phyloP scores from a whole-genome alignment of 1,140 invertebrate species.

The Neodiprion virginianus region DNA sequence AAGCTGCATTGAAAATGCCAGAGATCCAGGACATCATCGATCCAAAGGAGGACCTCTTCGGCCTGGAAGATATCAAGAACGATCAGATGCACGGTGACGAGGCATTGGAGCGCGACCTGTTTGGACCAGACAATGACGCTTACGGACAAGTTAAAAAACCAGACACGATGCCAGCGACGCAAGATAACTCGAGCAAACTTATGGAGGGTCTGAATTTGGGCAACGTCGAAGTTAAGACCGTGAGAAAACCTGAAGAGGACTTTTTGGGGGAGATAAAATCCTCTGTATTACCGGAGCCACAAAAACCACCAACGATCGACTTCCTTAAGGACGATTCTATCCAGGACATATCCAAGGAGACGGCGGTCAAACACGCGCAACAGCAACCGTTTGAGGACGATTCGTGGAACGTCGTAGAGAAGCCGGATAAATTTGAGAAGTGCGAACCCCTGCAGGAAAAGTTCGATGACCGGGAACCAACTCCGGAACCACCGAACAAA shows the following conservation, averaged over 20 bases:
- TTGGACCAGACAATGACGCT: neutral
- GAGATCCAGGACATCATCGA: neutral
- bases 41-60: neutral
- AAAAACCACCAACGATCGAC: slow-evolving; percentile 36
- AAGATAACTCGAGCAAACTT: slow-evolving; percentile 32
- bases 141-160: neutral
- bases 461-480: slow-evolving; percentile 35
- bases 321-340: slow-evolving; percentile 29
- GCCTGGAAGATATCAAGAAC: no score
- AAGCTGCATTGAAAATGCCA: neutral
- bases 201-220: neutral
- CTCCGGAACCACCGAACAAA: slow-evolving; percentile 46
- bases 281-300: slow-evolving; percentile 36
- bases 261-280: slow-evolving; percentile 31
- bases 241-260: slow-evolving; percentile 2
- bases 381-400: slow-evolving; percentile 29
- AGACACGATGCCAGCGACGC: slow-evolving; percentile 15
- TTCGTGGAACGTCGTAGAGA: slow-evolving; percentile 41
- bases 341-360: slow-evolving; percentile 14
- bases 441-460: slow-evolving; percentile 54
- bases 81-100: no score
- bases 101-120: neutral
- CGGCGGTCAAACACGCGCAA: slow-evolving; percentile 19
- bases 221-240: neutral
- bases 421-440: slow-evolving; percentile 40